Conservation (phyloP, 2,888 invertebrate species). For the Andricus curvator region DNA sequence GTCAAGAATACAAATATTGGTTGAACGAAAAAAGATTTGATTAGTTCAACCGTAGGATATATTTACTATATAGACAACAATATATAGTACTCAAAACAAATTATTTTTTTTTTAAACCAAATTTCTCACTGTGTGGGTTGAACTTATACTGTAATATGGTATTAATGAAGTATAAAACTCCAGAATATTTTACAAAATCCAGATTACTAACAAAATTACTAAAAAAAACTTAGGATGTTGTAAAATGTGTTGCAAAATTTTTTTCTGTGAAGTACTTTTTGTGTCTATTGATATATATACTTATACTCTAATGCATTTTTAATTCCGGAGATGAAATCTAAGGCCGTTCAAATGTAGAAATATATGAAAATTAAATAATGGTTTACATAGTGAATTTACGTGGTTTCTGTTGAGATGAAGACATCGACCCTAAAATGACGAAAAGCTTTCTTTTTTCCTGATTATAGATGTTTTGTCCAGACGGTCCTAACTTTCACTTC, state of each 20-base stretch:
- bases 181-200: not conserved
- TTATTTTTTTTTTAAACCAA: no score
- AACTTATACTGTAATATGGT: not conserved
- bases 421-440: slow-evolving; percentile 1
- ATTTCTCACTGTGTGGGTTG: no score
- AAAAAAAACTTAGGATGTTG: not conserved
- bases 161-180: not conserved
- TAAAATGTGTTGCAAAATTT: not conserved
- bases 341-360: not conserved
- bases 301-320: not conserved
- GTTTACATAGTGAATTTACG: no score
- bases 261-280: no score
- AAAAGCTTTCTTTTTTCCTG: slow-evolving; percentile 35
- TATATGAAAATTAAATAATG: not conserved
- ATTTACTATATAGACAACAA: no score
- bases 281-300: not conserved
- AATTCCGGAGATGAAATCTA: not conserved
- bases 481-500: slow-evolving; percentile 33
- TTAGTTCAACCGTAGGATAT: no score
- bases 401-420: not conserved
- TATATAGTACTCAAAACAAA: no score
- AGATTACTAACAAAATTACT: not conserved
- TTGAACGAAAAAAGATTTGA: no score
- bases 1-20: no score
- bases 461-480: slow-evolving; percentile 20